Evolutionary conservation across 2,888 invertebrate genomes (phyloP).

Genomic region (Rotaria sp.): DNA sequence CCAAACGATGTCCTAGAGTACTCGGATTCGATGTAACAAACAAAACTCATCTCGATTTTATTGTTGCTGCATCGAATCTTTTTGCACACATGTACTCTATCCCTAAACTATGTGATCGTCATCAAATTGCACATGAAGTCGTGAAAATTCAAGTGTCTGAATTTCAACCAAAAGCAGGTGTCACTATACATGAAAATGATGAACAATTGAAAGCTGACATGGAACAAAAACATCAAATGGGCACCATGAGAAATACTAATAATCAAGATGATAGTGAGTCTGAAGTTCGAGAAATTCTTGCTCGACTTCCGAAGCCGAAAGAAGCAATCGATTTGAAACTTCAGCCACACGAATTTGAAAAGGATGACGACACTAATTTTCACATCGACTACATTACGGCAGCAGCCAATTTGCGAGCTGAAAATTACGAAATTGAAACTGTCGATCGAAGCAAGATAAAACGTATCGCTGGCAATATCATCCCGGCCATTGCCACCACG

Average conservation of each 20-base stretch:
- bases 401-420: conserved; percentile 86
- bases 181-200: conserved; percentile 90
- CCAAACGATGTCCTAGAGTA: conserved; percentile 84
- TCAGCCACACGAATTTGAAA: conserved; percentile 73
- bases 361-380: conserved; percentile 92
- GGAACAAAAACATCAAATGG: too few relatives aligned
- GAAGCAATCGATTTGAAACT: conserved; percentile 41
- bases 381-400: conserved; percentile 99
- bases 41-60: conserved; percentile 73
- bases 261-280: conserved; percentile 11
- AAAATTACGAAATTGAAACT: conserved; percentile 86
- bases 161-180: conserved; percentile 83
- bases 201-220: conserved; percentile 66
- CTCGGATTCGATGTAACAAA: conserved; percentile 60
- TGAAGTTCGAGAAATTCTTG: neutral
- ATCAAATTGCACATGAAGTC: conserved; percentile 65
- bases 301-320: conserved; percentile 29
- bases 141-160: conserved; percentile 67
- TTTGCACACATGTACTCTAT: conserved; percentile 65
- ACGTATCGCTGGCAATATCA: conserved; percentile 92
- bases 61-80: conserved; percentile 82
- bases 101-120: conserved; percentile 61
- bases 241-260: too few relatives aligned
- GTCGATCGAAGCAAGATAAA: conserved; percentile 86
- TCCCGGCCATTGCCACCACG: conserved; percentile 97